These are phyloP conservation scores for Nasonia giraulti DNA, from an alignment of 1,140 invertebrate genomes.

Conservation along the genomic window DNA sequence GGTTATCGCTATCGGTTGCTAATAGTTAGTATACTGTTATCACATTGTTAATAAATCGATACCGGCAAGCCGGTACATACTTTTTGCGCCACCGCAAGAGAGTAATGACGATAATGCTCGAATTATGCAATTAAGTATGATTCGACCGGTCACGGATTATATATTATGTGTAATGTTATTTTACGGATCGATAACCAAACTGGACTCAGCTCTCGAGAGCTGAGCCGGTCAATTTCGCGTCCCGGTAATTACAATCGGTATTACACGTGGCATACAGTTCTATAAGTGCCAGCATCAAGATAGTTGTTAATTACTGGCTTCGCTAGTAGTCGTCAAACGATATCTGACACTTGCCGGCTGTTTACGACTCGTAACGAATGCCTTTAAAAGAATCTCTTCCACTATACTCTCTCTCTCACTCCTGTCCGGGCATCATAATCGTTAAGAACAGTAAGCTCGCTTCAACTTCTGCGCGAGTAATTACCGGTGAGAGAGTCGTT, in stretches of 20 bases:
- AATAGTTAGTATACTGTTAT: conserved; percentile 26
- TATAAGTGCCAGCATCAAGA: conserved; percentile 41
- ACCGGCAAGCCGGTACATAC: background rate
- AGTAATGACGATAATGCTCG: conserved; percentile 22
- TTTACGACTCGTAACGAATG: conserved; percentile 39
- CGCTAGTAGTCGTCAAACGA: conserved; percentile 40
- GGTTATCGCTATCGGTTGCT: background rate
- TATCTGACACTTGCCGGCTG: conserved; percentile 39
- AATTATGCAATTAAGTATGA: conserved; percentile 39
- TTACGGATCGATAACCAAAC: conserved; percentile 45
- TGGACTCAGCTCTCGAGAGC: background rate
- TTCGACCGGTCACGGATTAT: background rate
- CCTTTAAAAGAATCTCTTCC: conserved; percentile 39
- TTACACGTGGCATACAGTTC: background rate
- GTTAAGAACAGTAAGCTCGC: conserved; percentile 33
- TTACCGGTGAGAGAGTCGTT: conserved; percentile 41
- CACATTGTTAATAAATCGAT: conserved; percentile 41
- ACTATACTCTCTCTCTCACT: background rate
- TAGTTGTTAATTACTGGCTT: conserved; percentile 44
- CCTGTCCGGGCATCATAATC: conserved; percentile 13
- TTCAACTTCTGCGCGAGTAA: conserved; percentile 21
- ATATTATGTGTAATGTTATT: conserved; percentile 46
- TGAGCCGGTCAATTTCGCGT: background rate
- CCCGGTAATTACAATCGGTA: conserved; percentile 36
- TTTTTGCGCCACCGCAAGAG: background rate